Base-by-base conservation (phyloP, 2,797 vertebrate genomes). In the Sebastes trivittatus region DNA sequence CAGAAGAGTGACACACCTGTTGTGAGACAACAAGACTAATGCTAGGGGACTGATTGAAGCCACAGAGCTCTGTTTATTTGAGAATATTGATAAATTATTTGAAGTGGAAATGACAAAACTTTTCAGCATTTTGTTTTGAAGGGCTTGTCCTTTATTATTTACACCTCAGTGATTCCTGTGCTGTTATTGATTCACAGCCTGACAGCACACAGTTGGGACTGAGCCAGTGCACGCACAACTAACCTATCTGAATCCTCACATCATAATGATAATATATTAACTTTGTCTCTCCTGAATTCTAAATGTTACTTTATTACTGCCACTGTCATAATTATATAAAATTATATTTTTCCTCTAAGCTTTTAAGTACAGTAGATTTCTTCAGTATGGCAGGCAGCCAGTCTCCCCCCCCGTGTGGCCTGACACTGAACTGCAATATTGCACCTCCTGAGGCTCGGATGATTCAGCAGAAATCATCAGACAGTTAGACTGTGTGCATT, bases 401-500 rank as follows among this genome's bases (percentile, higher is more conserved):
- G 4, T 52, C 62, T 49, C 25, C 49, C 88, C 88, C 55, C 87
- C 62, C 61, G 86, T 87, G 86, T 87, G 92, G 83, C 18, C 63
- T 55, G 2, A 38, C 10, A 10, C 16, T 78, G 87, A 92, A 91
- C 66, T 90, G 73, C 87, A 85, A n/a, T 69, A 80, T 27, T 87
- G 80, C 81, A 54, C 42, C 75, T 85, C 13, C 81, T 60, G 72
- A 68, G 25, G 58, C 77, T 10, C n/a, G 42, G 38, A 81, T 93
- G 91, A 93, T 72, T 92, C 89, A 90, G 88, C 90, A 88, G 69
- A 89, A 92, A 77, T 9, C 7, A 22, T 0, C 38, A 72, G 34
- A 67, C 23, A 55, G 11, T 68, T 18, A 1, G 29, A 52, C 34
- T 78, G 32, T 56, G 61, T 78, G 66, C 3, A 22, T 42, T 54